These are phyloP conservation scores for Malurus melanocephalus DNA, from an alignment of 2,113 vertebrate genomes.

Conservation along the genomic window DNA sequence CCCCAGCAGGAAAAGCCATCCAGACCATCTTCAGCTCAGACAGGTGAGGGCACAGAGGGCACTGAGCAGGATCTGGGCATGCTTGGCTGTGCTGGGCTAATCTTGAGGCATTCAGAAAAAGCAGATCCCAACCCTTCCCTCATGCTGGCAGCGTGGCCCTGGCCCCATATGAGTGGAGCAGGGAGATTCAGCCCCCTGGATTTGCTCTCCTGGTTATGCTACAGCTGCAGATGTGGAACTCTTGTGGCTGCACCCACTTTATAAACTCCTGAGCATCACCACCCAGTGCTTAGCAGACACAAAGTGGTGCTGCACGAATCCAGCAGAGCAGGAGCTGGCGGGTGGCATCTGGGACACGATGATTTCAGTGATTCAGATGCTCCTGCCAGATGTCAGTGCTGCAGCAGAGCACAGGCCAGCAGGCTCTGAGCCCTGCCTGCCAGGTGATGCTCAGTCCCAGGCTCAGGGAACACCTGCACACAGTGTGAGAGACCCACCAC, in stretches of 20 bases:
- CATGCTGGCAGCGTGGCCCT: not conserved
- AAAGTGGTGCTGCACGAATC: not conserved
- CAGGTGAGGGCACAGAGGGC: not conserved
- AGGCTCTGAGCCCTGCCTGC: rapidly evolving
- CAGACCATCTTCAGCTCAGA: not conserved
- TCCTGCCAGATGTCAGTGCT: not conserved
- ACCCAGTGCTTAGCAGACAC: not conserved
- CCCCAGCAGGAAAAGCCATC: not conserved
- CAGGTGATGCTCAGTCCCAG: not conserved
- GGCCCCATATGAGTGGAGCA: not conserved
- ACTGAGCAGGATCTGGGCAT: rapidly evolving
- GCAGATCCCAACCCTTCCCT: not conserved
- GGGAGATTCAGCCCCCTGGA: not conserved
- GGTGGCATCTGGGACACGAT: rapidly evolving
- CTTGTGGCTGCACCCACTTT: not conserved
- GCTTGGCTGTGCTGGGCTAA: not conserved
- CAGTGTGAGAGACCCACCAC: constrained; percentile 1
- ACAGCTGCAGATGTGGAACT: not conserved
- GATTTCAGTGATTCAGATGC: not conserved
- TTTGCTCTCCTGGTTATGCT: not conserved
- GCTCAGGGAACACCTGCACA: not conserved
- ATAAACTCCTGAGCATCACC: not conserved
- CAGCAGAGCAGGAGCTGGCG: not conserved
- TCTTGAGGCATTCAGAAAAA: not conserved
- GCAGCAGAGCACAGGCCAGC: not conserved